phyloP scores from a whole-genome alignment of 1,140 invertebrate genomes.

The Parapsyche elsis region DNA sequence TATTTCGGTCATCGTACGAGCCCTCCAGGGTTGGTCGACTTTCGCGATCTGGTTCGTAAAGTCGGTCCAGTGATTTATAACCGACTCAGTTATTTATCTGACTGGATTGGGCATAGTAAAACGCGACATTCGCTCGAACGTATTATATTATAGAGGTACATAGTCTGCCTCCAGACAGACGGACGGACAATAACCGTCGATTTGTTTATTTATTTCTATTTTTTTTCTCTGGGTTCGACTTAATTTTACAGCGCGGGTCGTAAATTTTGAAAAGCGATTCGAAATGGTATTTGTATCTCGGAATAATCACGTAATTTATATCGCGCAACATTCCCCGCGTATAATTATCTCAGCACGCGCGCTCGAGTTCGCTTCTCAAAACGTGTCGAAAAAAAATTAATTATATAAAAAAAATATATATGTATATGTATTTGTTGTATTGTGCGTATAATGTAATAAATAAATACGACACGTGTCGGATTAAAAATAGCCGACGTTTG shows the following conservation, averaged over 20 bases:
- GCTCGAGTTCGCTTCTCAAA: too few relatives aligned
- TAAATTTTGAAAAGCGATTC: slow-evolving; percentile 16
- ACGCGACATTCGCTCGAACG: background rate
- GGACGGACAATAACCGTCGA: too few relatives aligned
- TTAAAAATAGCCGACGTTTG: background rate
- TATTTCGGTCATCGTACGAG: too few relatives aligned
- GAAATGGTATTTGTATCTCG: slow-evolving; percentile 2
- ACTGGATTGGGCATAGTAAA: background rate
- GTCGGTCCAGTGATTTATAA: background rate
- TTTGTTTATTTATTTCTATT: too few relatives aligned
- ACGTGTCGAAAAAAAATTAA: too few relatives aligned
- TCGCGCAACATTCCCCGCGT: slow-evolving; percentile 9
- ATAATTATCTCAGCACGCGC: background rate
- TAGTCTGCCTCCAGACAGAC: too few relatives aligned
- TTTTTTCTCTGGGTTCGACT: too few relatives aligned
- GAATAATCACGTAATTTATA: slow-evolving; percentile 15
- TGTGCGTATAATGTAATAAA: background rate
- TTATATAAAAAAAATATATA: too few relatives aligned
- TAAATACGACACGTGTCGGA: background rate
- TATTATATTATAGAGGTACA: too few relatives aligned
- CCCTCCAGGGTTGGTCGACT: too few relatives aligned
- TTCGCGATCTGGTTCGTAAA: too few relatives aligned
- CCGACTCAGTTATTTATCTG: background rate
- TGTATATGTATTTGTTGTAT: too few relatives aligned
- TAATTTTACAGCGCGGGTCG: background rate